Conservation (phyloP, 2,888 invertebrate genomes). For the Neuroscelio doddi region DNA sequence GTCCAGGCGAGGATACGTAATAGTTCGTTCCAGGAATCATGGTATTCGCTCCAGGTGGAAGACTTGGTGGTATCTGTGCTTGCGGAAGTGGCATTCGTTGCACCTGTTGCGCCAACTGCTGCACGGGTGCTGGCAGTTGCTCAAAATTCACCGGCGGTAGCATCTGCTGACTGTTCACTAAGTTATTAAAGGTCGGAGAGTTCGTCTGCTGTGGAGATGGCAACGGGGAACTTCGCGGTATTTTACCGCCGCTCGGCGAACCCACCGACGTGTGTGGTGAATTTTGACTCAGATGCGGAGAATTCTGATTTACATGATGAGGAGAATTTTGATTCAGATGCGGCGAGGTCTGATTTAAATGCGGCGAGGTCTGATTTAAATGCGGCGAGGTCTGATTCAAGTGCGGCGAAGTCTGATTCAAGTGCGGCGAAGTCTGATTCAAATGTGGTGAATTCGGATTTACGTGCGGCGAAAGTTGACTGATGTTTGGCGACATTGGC, state of each 20-base stretch:
- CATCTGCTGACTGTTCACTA: conserved; percentile 48
- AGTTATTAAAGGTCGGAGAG: conserved; percentile 58
- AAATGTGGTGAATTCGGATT: conserved; percentile 52
- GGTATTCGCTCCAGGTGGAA: conserved; percentile 66
- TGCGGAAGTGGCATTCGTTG: conserved; percentile 69
- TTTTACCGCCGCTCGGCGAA: conserved; percentile 33
- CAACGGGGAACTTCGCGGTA: conserved; percentile 55
- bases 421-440: conserved; percentile 53
- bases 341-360: conserved; percentile 54
- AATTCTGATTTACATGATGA: conserved; percentile 53
- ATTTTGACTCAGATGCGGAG: conserved; percentile 50
- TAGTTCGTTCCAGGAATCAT: conserved; percentile 65
- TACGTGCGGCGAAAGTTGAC: conserved; percentile 57
- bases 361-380: conserved; percentile 54
- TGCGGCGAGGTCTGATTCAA: conserved; percentile 56
- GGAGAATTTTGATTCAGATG: conserved; percentile 53
- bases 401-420: conserved; percentile 55
- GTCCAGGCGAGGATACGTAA: conserved; percentile 71
- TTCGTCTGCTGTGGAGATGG: conserved; percentile 62
- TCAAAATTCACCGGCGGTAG: conserved; percentile 67
- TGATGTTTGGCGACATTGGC: conserved; percentile 56
- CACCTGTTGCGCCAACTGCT: conserved; percentile 69
- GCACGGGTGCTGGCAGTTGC: conserved; percentile 68
- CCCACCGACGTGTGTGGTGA: conserved; percentile 43
- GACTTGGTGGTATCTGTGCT: conserved; percentile 58